Percentiles rank a stretch among this genome's conserved stretches.
These are phyloP conservation scores for Isurus oxyrinchus DNA, from an alignment of 2,113 vertebrate genomes.

Conservation along the genomic window DNA sequence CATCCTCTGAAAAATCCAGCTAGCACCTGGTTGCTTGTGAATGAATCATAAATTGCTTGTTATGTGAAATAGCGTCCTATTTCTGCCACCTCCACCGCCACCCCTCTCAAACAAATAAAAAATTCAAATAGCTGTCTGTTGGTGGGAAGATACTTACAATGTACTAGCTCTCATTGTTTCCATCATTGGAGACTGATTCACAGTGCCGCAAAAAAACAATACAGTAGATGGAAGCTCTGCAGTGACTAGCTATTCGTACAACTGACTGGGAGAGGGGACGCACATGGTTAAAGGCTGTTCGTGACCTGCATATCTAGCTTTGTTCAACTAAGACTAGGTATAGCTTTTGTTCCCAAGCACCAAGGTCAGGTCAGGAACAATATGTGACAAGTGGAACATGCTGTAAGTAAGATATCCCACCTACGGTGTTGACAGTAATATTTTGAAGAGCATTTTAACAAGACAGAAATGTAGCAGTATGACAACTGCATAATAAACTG, in stretches of 20 bases:
- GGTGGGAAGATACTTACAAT: neutral
- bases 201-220: neutral
- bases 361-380: constrained; percentile 25
- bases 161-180: neutral
- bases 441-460: constrained; percentile 2
- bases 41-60: neutral
- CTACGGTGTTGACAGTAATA: neutral
- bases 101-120: neutral
- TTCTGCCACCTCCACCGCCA: neutral
- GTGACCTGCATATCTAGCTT: neutral
- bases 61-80: neutral
- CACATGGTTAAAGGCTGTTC: neutral
- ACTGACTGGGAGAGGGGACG: neutral
- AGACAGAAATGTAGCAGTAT: neutral
- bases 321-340: neutral
- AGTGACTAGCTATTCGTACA: neutral
- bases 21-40: neutral
- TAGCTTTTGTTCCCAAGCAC: constrained; percentile 12
- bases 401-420: neutral
- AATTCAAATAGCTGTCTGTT: neutral
- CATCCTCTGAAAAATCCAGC: neutral
- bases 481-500: neutral
- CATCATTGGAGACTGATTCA: neutral
- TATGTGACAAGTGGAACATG: constrained; percentile 5
- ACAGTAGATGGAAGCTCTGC: neutral